Conservation (phyloP, 2,113 vertebrate genomes). For the Ceratotherium simum region DNA sequence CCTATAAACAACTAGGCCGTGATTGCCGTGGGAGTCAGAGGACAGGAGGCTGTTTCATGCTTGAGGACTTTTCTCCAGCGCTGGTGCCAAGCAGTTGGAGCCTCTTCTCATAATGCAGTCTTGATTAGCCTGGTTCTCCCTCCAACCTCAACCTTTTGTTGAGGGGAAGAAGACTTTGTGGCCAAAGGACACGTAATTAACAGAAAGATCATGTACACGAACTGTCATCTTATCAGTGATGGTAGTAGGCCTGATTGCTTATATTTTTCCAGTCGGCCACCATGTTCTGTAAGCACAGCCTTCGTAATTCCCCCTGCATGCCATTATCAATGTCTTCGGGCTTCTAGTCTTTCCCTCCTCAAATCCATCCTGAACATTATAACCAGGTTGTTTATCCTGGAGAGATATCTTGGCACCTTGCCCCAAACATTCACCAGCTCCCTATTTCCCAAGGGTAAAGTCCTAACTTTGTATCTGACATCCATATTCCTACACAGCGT, state of each 20-base stretch:
- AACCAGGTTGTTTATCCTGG: neutral
- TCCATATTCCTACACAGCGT: neutral
- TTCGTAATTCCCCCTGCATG: neutral
- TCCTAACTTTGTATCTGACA: neutral
- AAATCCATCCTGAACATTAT: neutral
- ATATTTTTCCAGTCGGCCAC: neutral
- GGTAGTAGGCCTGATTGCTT: no score
- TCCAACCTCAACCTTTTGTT: neutral
- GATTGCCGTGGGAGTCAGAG: neutral
- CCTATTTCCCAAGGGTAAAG: neutral
- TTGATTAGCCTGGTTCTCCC: neutral
- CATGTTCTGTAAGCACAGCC: neutral
- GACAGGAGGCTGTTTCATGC: neutral
- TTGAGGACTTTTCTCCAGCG: neutral
- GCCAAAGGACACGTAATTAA: neutral
- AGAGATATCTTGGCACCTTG: neutral
- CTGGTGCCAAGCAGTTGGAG: neutral
- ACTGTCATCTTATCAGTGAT: neutral
- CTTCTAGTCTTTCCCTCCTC: neutral
- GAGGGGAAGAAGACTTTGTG: neutral
- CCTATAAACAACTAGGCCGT: neutral
- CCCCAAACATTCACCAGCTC: neutral
- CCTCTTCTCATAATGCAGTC: neutral
- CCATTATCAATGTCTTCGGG: neutral
- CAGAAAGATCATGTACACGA: neutral